Conservation (phyloP, 2,888 invertebrate species). For the Drosophila pullipes region DNA sequence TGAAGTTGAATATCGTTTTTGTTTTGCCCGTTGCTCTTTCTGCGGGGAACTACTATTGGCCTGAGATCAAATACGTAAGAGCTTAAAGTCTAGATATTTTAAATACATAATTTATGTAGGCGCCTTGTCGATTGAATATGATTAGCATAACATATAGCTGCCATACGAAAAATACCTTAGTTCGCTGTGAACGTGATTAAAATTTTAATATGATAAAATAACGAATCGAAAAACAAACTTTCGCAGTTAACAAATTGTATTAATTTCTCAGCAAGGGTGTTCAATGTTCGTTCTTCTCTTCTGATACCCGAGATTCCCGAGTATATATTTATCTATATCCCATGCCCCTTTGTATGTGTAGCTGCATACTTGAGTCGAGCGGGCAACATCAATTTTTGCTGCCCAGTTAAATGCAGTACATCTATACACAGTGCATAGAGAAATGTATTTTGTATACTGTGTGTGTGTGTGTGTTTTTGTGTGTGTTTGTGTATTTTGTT, state of each 20-base stretch:
- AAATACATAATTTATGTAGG: not conserved
- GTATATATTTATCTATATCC: conserved; percentile 1
- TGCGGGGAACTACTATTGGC: not conserved
- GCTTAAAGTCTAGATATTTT: not conserved
- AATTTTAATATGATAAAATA: not conserved
- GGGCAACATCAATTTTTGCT: conserved; percentile 49
- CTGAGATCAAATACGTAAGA: not conserved
- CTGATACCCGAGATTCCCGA: not conserved
- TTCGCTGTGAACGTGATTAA: not conserved
- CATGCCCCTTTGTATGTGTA: conserved; percentile 6
- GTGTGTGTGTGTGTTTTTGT: conserved; percentile 1
- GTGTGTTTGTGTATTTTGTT: conserved; percentile 52
- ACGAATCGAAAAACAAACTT: not conserved
- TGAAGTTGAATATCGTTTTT: conserved; percentile 28
- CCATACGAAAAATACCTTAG: not conserved
- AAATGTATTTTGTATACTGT: conserved; percentile 24
- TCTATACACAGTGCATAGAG: conserved; percentile 31
- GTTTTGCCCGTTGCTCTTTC: conserved; percentile 16
- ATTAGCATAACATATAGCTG: not conserved
- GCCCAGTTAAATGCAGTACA: conserved; percentile 59
- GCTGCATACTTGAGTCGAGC: conserved; percentile 29
- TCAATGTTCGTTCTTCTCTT: not conserved
- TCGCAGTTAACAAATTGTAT: not conserved
- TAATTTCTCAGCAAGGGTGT: conserved; percentile 8
- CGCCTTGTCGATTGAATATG: not conserved